Evolutionary conservation across 2,797 vertebrate species (phyloP).

Genomic region (Philypnodon macrostomus): DNA sequence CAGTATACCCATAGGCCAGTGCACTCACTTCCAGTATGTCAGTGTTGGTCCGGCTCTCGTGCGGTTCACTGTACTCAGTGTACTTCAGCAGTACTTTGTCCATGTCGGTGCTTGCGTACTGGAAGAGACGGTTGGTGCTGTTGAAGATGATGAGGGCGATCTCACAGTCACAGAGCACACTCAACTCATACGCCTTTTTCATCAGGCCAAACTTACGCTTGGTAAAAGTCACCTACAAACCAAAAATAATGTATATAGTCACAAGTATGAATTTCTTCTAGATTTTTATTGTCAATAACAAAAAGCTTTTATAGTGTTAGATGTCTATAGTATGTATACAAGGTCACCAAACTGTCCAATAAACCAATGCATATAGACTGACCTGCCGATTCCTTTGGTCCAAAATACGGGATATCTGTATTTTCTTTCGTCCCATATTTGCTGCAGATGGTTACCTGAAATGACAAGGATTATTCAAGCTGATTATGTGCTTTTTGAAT

Average conservation of each 20-base stretch:
- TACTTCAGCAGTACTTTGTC: conserved; percentile 94
- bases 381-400: conserved; percentile 95
- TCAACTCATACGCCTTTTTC: conserved; percentile 97
- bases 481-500: too few species aligned
- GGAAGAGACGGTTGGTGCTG: conserved; percentile 93
- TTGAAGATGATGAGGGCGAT: conserved; percentile 99
- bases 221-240: conserved; percentile 89
- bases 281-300: too few species aligned
- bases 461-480: too few species aligned
- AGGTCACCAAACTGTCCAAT: too few species aligned
- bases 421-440: conserved; percentile 94
- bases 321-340: too few species aligned
- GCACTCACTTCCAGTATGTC: conserved; percentile 86
- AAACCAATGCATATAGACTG: conserved; percentile 5
- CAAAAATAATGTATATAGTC: too few species aligned
- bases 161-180: conserved; percentile 95
- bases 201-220: conserved; percentile 96
- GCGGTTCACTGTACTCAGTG: conserved; percentile 95
- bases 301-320: too few species aligned
- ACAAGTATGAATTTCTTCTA: too few species aligned
- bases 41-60: conserved; percentile 93
- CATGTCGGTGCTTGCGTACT: conserved; percentile 97
- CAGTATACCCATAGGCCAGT: too few species aligned
- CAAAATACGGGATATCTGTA: conserved; percentile 93
- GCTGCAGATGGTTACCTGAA: conserved; percentile 35